A percentile compares a stretch with the other conserved stretches of the same genome.
phyloP scores from a whole-genome alignment of 2,888 invertebrate genomes.

The Folsomia manolachei region DNA sequence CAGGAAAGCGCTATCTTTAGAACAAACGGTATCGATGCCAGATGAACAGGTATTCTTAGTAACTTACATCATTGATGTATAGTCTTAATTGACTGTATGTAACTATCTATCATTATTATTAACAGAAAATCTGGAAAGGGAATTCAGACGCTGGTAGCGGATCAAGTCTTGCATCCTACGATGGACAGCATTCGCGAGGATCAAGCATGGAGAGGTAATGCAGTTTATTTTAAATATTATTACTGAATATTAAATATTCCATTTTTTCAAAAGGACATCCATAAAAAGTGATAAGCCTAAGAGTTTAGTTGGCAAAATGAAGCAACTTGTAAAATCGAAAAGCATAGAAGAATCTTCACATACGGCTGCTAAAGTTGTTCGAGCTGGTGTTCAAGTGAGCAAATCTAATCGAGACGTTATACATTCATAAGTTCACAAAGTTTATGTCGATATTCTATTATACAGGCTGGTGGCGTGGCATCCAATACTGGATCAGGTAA shows the following conservation, averaged over 20 bases:
- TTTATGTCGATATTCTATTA: not conserved
- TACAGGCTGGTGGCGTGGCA: constrained; percentile 54
- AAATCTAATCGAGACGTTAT: too few species aligned
- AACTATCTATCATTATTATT: not conserved
- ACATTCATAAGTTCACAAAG: not conserved
- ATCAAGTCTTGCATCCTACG: constrained; percentile 77
- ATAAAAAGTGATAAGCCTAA: constrained; percentile 83
- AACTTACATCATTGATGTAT: constrained; percentile 6
- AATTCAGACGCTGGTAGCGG: constrained; percentile 72
- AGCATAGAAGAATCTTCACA: constrained; percentile 66
- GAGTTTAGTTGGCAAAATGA: constrained; percentile 76
- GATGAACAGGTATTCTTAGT: constrained; percentile 52
- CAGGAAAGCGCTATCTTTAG: constrained; percentile 69
- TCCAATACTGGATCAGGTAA: constrained; percentile 68
- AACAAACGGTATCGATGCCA: constrained; percentile 62
- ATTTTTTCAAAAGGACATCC: constrained; percentile 55
- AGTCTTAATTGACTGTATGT: too few species aligned
- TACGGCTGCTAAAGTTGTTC: constrained; percentile 45
- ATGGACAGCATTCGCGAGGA: constrained; percentile 63
- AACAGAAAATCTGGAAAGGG: constrained; percentile 74
- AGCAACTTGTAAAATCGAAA: constrained; percentile 76
- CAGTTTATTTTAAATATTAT: not conserved
- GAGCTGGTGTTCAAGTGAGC: constrained; percentile 47
- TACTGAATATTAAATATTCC: not conserved
- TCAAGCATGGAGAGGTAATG: constrained; percentile 73